Evolutionary conservation across 1,140 invertebrate species (phyloP), one percentile per base, ranked within the genome.

Genomic region (Drosophila bocki): DNA sequence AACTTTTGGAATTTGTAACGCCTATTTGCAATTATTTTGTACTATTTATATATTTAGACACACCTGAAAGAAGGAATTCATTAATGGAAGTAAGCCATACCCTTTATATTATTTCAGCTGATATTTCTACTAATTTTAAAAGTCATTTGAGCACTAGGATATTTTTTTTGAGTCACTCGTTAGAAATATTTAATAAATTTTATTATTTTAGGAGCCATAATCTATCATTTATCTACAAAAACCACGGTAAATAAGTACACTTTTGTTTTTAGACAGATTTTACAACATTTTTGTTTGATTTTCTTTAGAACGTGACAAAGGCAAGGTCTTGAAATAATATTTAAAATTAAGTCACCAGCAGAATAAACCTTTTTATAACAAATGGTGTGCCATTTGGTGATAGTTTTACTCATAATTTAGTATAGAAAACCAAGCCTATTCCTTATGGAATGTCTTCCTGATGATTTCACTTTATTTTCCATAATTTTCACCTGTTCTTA

Each of bases 1-100:
- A 63, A 15, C 26, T 51, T 29, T 63, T 3, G 58, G 59, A 63
- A 68, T 68, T 68, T 51, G 29, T 8, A 17, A 35, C 13, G 45
- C 37, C 6, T 29, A 41, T 68, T 51, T 42, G 8, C 26, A 22
- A 33, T 32, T 22, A 4, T 8, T 13, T 9, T 47, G 13, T 35
- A 13, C 7, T 35, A 9, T 53, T 35, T 53, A 2, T 35, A 3
- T 37, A 3, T 37, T 37, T 15, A 22, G 37, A 4, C 17, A 37
- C 33, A 54, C 7, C 13, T 22, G 12, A 54, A 37, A 37, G 35
- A 15, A 9, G 17, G 1, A 0, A 15, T 2, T 19, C 37, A 9
- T 32, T 6, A 19, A 19, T 2, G 11, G 3, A 17, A 51, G n/a
- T 11, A 33, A 17, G 9, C 0, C 8, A 12, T 19, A 33, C 5